Evolutionary conservation across 2,888 invertebrate species (phyloP).

Genomic region (Thecophora atra): DNA sequence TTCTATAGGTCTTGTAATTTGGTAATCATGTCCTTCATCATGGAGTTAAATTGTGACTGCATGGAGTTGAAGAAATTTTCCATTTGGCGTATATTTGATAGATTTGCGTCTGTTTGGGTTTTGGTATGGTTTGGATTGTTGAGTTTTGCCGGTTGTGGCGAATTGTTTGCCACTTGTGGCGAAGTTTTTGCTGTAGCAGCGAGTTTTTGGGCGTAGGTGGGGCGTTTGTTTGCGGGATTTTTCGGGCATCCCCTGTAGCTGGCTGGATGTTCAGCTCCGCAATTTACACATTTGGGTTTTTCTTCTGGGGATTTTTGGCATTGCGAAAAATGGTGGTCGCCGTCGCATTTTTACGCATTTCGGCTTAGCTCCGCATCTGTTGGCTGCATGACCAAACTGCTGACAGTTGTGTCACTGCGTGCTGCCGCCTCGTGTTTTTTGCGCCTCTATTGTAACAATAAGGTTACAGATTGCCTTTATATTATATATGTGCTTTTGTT

Average conservation of each 20-base stretch:
- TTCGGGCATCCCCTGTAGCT: background rate
- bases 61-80: background rate
- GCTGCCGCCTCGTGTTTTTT: background rate
- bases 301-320: background rate
- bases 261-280: background rate
- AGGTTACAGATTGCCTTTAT: background rate
- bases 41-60: background rate
- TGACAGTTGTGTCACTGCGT: slow-evolving; percentile 1
- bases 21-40: slow-evolving; percentile 12
- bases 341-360: slow-evolving; percentile 7
- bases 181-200: background rate
- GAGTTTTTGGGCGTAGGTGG: background rate
- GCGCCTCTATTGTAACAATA: background rate
- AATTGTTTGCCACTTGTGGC: too few relatives aligned
- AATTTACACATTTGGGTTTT: background rate
- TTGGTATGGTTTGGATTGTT: background rate
- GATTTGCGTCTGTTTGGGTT: background rate
- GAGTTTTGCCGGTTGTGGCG: too few relatives aligned
- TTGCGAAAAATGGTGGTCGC: background rate
- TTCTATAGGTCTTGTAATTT: background rate
- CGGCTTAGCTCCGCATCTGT: background rate
- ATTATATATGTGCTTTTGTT: background rate
- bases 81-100: background rate
- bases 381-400: slow-evolving; percentile 3
- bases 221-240: background rate